These are phyloP conservation scores for Lasaia peninsularis DNA, from an alignment of 1,140 invertebrate species.

Conservation along the genomic window DNA sequence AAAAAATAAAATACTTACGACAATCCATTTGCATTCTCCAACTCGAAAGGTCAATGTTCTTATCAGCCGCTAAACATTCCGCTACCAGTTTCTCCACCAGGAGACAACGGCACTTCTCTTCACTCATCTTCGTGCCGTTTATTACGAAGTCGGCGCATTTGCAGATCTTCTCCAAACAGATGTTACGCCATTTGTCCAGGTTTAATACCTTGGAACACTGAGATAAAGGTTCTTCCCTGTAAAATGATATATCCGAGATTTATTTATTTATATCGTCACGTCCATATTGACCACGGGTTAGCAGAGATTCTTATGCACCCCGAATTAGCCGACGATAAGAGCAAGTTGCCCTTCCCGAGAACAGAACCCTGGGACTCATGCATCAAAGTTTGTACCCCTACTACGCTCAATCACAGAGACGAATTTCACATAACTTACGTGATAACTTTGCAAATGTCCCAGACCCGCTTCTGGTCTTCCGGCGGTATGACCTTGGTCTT, in stretches of 20 bases:
- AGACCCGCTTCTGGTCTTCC: conserved; percentile 79
- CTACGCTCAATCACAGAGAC: too few relatives aligned
- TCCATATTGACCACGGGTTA: too few relatives aligned
- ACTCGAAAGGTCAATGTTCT: conserved; percentile 79
- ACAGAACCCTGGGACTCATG: too few relatives aligned
- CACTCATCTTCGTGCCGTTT: conserved; percentile 56
- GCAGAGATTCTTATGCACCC: too few relatives aligned
- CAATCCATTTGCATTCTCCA: conserved; percentile 85
- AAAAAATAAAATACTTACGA: conserved; percentile 72
- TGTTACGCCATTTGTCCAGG: conserved; percentile 82
- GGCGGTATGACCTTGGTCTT: conserved; percentile 79
- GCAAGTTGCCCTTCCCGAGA: too few relatives aligned
- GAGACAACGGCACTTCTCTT: conserved; percentile 82
- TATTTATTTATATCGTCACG: too few relatives aligned
- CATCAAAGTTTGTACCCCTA: too few relatives aligned
- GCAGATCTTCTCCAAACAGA: conserved; percentile 86
- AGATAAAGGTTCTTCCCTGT: conserved; percentile 80
- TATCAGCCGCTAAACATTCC: conserved; percentile 82
- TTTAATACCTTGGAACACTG: conserved; percentile 80
- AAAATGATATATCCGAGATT: conserved; percentile 30
- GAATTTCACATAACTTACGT: conserved; percentile 38
- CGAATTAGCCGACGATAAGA: too few relatives aligned
- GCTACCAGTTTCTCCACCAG: conserved; percentile 83
- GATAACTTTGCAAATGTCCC: conserved; percentile 59
- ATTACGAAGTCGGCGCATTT: conserved; percentile 75